Evolutionary conservation across 2,888 invertebrate species (phyloP), one percentile per base, ranked within the genome.

Genomic region (Onchidella celtica): DNA sequence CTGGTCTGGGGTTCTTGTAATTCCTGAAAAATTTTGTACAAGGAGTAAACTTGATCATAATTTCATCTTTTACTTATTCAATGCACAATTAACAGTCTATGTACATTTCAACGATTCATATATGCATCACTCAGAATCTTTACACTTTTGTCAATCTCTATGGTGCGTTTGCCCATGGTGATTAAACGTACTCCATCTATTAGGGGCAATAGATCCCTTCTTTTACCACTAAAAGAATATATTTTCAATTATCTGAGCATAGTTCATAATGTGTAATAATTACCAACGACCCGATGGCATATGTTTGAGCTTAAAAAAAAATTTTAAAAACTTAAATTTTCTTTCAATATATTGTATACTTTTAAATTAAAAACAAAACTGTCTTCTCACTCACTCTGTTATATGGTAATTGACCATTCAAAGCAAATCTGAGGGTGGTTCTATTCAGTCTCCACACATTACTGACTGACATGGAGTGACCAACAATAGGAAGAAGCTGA

Each of bases 391-490:
- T 83, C 85, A 93, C 93, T 89, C 96, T 96, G 87, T 97, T 96
- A 92, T 98, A 99, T 0, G 99, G 99, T 79, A 99, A 94, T 89
- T 96, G 97, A 38, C 95, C 96, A 93, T 95, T 96, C 17, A 96
- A 92, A 9, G 95, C 94, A 92, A 96, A 96, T 87, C 95, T 95
- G 29, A 96, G 93, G n/a, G 97, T 97, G 21, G 95, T 95, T 0
- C 97, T 96, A 94, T 98, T 98, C 68, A 99, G 94, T 87, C 97
- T 96, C 99, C 99, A 99, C 0, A 97, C 97, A 93, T 97, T 97
- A 75, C 97, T 96, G 72, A 97, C 95, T 91, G 97, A 97, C 93
- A 91, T 87, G 3, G 92, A 92, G 83, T 97, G 97, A 88, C 98
- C 98, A 0, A 98, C 97, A 24, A 99, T 97, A 0, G 99, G 99